Conservation (phyloP, 2,797 vertebrate genomes). For the Chromis chromis region DNA sequence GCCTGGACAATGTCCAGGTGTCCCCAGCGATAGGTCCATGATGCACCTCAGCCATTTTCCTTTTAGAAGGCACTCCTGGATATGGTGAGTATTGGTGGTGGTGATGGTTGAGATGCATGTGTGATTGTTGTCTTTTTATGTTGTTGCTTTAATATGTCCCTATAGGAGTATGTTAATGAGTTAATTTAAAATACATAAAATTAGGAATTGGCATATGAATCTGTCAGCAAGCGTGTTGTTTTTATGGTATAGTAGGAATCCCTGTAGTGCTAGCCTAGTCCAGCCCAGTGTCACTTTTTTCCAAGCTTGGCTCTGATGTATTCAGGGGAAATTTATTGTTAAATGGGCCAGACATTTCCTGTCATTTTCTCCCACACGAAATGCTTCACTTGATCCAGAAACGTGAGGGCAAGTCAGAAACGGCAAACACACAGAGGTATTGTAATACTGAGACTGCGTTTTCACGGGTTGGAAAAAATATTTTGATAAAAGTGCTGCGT, state of each 20-base stretch:
- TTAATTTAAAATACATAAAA: slow-evolving; percentile 16
- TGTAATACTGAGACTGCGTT: slow-evolving; percentile 26
- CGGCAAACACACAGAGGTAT: slow-evolving; percentile 39
- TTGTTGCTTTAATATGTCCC: neutral
- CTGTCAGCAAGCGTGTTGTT: slow-evolving; percentile 47
- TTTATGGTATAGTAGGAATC: slow-evolving; percentile 47
- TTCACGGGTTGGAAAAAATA: slow-evolving; percentile 29
- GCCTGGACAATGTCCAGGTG: slow-evolving; percentile 74
- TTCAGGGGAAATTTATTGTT: slow-evolving; percentile 78
- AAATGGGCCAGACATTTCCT: slow-evolving; percentile 81
- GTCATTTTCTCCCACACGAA: slow-evolving; percentile 78
- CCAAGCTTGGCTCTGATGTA: slow-evolving; percentile 56
- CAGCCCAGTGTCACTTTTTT: slow-evolving; percentile 37
- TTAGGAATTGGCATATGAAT: slow-evolving; percentile 19
- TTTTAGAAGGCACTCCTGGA: slow-evolving; percentile 86
- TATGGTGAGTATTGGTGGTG: slow-evolving; percentile 80
- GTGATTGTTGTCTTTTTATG: slow-evolving; percentile 2
- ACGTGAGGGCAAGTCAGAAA: slow-evolving; percentile 61
- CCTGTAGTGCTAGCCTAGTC: slow-evolving; percentile 47
- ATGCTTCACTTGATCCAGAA: slow-evolving; percentile 66
- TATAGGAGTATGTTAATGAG: neutral
- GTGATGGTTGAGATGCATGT: neutral
- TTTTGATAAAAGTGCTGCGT: slow-evolving; percentile 19
- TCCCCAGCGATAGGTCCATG: slow-evolving; percentile 77
- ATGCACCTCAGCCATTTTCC: slow-evolving; percentile 84